Evolutionary conservation across 2,888 invertebrate species (phyloP).

Genomic region (Epicampocera succincta): DNA sequence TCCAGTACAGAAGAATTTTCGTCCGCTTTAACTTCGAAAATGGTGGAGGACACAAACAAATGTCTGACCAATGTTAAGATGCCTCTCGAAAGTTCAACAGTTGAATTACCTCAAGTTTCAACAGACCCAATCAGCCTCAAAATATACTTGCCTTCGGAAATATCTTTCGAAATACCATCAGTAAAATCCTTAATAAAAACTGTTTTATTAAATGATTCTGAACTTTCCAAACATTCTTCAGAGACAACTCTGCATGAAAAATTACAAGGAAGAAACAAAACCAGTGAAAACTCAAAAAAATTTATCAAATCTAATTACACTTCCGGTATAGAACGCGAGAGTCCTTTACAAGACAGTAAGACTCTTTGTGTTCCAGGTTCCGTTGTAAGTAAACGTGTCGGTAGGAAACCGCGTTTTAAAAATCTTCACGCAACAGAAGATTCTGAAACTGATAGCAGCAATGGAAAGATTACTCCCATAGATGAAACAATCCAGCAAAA

Average conservation of each 20-base stretch:
- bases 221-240: background rate
- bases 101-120: background rate
- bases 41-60: background rate
- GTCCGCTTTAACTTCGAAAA: background rate
- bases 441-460: constrained; percentile 50
- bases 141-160: background rate
- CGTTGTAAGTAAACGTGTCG: constrained; percentile 23
- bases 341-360: background rate
- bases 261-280: too few relatives aligned
- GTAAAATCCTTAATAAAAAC: too few relatives aligned
- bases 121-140: background rate
- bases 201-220: background rate
- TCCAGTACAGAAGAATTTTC: background rate
- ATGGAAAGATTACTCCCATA: constrained; percentile 32
- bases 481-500: background rate
- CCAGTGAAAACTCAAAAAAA: background rate
- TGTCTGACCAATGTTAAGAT: background rate
- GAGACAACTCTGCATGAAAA: background rate
- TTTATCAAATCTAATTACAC: background rate
- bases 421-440: constrained; percentile 52
- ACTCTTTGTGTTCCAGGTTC: background rate
- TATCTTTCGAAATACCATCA: background rate
- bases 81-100: background rate
- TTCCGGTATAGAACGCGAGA: background rate
- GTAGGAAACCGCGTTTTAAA: constrained; percentile 53